Base-by-base conservation (phyloP, 2,113 vertebrate genomes). In the Saccopteryx bilineata region DNA sequence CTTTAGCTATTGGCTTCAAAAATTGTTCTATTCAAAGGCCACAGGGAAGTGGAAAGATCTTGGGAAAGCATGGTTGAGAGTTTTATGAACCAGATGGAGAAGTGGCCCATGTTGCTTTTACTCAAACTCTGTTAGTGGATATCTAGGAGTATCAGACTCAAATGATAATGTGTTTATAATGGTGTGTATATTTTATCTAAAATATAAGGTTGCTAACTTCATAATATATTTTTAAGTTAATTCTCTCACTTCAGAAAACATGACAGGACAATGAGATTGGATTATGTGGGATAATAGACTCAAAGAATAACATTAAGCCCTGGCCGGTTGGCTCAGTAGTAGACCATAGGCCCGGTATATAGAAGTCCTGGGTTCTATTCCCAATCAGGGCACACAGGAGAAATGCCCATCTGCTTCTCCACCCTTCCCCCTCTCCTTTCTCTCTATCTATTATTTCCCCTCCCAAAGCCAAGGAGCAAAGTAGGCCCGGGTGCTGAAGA, bases 221-320 rank as follows among this genome's bases (percentile, higher is more conserved):
- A 58, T 78, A 79, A 63, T 87, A 76, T 74, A 39, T 79, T 74
- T 86, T 86, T 87, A 79, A 79, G 58, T 54, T 90, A 94, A 88
- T 82, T 93, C 69, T 87, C 58, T 97, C 75, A 54, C 81, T 86
- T 96, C 78, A 94, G 88, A 92, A 90, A 94, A 80, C 28, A 79
- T 90, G 68, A 74, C 28, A 92, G 63, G 84, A 71, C 88, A 95
- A 69, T 28, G 33, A 91, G 96, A 96, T 83, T 96, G 88, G 86
- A 95, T 97, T 94, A 94, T 69, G 12, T 78, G 58, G 31, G 48
- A 96, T 95, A 93, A 97, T 97, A 91, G 87, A 33, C 79, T 97
- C 87, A 93, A 50, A 82, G 71, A 18, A 69, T 82, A 86, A 60
- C 31, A 86, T 1, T 91, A 46, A 88, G 39, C 39, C 39, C 39